These are phyloP conservation scores for Arion vulgaris DNA, from an alignment of 1,140 invertebrate species.

Conservation along the genomic window DNA sequence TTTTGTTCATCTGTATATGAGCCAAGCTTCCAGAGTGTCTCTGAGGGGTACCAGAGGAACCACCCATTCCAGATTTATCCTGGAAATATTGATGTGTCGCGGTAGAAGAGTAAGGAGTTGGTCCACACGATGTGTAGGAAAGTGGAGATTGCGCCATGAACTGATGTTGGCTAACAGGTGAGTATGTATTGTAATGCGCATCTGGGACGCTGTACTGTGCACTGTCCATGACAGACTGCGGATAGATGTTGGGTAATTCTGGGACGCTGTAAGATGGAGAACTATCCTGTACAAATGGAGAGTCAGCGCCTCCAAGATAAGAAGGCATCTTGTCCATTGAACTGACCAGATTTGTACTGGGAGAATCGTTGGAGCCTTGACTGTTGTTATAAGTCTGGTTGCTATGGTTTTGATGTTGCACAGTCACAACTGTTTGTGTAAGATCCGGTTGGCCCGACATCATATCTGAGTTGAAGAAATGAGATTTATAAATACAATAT, in stretches of 20 bases:
- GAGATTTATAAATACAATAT: background rate
- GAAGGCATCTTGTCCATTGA: slow-evolving; percentile 56
- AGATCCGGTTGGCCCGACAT: slow-evolving; percentile 88
- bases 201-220: slow-evolving; percentile 45
- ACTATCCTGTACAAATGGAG: slow-evolving; percentile 23
- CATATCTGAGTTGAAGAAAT: slow-evolving; percentile 59
- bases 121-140: slow-evolving; percentile 1
- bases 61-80: background rate
- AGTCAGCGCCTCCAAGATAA: slow-evolving; percentile 28
- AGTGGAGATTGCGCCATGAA: slow-evolving; percentile 44
- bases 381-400: slow-evolving; percentile 51
- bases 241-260: slow-evolving; percentile 34
- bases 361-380: slow-evolving; percentile 51
- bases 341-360: slow-evolving; percentile 66
- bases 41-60: background rate
- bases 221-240: slow-evolving; percentile 20
- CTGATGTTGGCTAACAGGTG: slow-evolving; percentile 37
- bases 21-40: slow-evolving; percentile 35
- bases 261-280: slow-evolving; percentile 42
- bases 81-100: slow-evolving; percentile 10
- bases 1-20: slow-evolving; percentile 40
- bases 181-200: slow-evolving; percentile 40
- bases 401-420: slow-evolving; percentile 53
- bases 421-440: slow-evolving; percentile 80
- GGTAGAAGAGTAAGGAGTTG: slow-evolving; percentile 33